Conservation (phyloP, 2,113 vertebrate genomes). For the Crocuta crocuta region DNA sequence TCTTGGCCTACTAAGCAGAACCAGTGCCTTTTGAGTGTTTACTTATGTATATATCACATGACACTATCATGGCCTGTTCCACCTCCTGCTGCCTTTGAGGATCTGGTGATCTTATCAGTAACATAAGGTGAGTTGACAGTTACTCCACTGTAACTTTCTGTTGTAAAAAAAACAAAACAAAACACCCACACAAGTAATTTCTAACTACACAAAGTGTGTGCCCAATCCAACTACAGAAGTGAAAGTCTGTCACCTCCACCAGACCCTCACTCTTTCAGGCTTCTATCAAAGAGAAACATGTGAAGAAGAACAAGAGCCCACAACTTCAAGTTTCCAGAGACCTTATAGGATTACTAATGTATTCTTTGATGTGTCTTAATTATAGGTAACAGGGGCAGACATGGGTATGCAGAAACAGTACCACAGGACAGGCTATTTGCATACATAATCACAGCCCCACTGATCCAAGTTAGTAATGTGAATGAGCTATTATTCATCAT, state of each 20-base stretch:
- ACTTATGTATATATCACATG: not conserved
- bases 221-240: not conserved
- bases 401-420: not conserved
- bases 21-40: not conserved
- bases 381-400: not conserved
- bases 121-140: not conserved
- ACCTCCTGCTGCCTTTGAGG: slow-evolving; percentile 13
- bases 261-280: not conserved
- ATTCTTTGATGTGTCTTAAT: slow-evolving; percentile 25
- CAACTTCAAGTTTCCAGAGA: slow-evolving; percentile 47
- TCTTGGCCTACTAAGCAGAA: not conserved
- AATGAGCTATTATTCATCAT: slow-evolving; percentile 5
- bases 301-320: not conserved
- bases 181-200: not conserved
- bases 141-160: not conserved
- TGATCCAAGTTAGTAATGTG: not conserved
- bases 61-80: not conserved
- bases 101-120: not conserved
- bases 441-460: not conserved
- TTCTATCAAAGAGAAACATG: slow-evolving; percentile 21
- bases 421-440: not conserved
- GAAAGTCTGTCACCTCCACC: not conserved
- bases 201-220: not conserved
- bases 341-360: not conserved
- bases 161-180: not conserved